Evolutionary conservation across 2,113 vertebrate genomes (phyloP).

Genomic region (Cyprinodon variegatus): DNA sequence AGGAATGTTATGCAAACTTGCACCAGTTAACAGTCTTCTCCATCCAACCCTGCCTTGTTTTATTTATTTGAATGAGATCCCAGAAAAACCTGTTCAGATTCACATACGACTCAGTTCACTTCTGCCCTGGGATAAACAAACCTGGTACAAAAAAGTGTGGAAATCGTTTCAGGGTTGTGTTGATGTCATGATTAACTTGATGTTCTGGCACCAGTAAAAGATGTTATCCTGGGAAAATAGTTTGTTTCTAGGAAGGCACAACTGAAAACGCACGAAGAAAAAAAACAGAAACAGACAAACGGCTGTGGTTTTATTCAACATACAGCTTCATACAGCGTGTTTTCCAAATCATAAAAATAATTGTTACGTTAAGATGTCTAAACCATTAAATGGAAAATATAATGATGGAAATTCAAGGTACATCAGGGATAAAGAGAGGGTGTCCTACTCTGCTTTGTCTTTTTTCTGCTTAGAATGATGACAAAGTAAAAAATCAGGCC

Average conservation of each 20-base stretch:
- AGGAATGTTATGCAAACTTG: constrained; percentile 34
- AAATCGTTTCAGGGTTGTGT: constrained; percentile 5
- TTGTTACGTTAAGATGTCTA: constrained; percentile 53
- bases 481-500: constrained; percentile 20
- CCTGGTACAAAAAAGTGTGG: constrained; percentile 25
- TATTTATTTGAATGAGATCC: constrained; percentile 4
- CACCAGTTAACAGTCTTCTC: neutral
- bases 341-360: constrained; percentile 56
- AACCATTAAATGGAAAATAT: constrained; percentile 43
- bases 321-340: constrained; percentile 45
- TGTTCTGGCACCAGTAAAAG: constrained; percentile 26
- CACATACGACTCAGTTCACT: neutral
- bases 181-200: constrained; percentile 27
- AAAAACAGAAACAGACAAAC: constrained; percentile 48
- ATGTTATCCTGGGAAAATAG: constrained; percentile 26
- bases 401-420: constrained; percentile 57
- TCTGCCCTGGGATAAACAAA: constrained; percentile 6
- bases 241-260: constrained; percentile 26
- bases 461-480: constrained; percentile 30
- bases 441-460: constrained; percentile 45
- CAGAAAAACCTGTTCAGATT: constrained; percentile 23
- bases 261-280: constrained; percentile 39
- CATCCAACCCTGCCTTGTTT: constrained; percentile 1
- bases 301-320: constrained; percentile 54
- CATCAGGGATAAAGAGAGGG: constrained; percentile 38